Percentiles rank a stretch among this genome's conserved stretches.
Evolutionary conservation across 2,113 vertebrate species (phyloP).

Genomic region (Suncus etruscus): DNA sequence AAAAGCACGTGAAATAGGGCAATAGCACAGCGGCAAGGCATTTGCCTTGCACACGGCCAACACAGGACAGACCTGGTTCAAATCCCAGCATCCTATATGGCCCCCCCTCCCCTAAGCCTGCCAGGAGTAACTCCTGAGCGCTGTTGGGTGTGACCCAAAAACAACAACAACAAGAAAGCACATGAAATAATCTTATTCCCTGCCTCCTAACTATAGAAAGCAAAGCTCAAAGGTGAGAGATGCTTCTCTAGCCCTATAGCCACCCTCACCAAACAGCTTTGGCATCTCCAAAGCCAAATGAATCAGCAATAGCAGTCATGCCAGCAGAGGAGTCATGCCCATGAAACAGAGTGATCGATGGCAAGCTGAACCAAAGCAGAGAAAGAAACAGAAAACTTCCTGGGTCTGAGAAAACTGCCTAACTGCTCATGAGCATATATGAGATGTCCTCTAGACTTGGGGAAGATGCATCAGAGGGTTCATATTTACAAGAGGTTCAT

Average conservation of each 20-base stretch:
- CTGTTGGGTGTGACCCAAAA: too few species aligned
- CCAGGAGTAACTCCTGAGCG: too few species aligned
- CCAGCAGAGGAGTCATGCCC: background rate
- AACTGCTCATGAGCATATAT: background rate
- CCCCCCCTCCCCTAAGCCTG: too few species aligned
- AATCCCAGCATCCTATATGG: too few species aligned
- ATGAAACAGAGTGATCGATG: background rate
- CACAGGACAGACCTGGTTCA: too few species aligned
- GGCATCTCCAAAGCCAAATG: constrained; percentile 22
- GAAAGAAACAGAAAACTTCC: background rate
- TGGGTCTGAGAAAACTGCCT: background rate
- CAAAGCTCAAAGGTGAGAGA: constrained; percentile 4
- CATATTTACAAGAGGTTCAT: background rate
- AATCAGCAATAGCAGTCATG: constrained; percentile 41
- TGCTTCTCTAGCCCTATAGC: background rate
- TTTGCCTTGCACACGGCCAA: too few species aligned
- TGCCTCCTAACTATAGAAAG: constrained; percentile 35
- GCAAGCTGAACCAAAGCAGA: background rate
- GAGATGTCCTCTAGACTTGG: background rate
- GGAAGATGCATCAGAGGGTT: too few species aligned
- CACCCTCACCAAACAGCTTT: background rate
- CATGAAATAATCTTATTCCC: background rate
- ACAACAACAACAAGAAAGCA: too few species aligned
- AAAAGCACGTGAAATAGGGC: too few species aligned
- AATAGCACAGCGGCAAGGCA: too few species aligned